These are phyloP conservation scores for Acanthoscelides obtectus DNA, from an alignment of 2,888 invertebrate genomes.

Conservation along the genomic window DNA sequence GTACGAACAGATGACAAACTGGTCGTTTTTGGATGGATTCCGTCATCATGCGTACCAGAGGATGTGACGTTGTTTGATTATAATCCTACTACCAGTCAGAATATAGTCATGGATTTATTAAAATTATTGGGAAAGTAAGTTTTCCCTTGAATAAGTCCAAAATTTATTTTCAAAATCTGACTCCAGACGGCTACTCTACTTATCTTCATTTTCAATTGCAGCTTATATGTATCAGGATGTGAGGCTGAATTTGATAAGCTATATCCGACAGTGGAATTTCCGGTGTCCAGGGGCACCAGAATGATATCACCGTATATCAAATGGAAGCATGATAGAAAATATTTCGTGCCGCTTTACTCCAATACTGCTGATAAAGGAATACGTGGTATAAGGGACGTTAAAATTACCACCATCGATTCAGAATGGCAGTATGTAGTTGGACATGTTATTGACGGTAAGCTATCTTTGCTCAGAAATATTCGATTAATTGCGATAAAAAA, in stretches of 20 bases:
- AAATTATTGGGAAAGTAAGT: too few species aligned
- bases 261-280: constrained; percentile 71
- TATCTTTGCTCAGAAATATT: too few species aligned
- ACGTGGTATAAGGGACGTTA: constrained; percentile 7
- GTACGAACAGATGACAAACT: too few species aligned
- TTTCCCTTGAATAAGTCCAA: too few species aligned
- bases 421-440: constrained; percentile 69
- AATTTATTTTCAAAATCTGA: too few species aligned
- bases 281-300: constrained; percentile 65
- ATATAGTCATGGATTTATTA: too few species aligned
- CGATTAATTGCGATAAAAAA: too few species aligned
- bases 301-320: constrained; percentile 64
- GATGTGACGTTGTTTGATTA: too few species aligned
- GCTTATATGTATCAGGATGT: constrained; percentile 72
- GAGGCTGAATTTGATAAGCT: constrained; percentile 70
- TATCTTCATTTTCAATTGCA: constrained; percentile 45
- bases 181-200: too few species aligned
- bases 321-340: constrained; percentile 82
- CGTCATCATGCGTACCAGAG: too few species aligned
- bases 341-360: constrained; percentile 54
- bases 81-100: too few species aligned
- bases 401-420: constrained; percentile 41
- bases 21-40: too few species aligned
- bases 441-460: constrained; percentile 68
- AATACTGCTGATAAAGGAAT: constrained; percentile 6